Evolutionary conservation across 2,888 invertebrate genomes (phyloP).

Genomic region (Hypomecis punctinalis): DNA sequence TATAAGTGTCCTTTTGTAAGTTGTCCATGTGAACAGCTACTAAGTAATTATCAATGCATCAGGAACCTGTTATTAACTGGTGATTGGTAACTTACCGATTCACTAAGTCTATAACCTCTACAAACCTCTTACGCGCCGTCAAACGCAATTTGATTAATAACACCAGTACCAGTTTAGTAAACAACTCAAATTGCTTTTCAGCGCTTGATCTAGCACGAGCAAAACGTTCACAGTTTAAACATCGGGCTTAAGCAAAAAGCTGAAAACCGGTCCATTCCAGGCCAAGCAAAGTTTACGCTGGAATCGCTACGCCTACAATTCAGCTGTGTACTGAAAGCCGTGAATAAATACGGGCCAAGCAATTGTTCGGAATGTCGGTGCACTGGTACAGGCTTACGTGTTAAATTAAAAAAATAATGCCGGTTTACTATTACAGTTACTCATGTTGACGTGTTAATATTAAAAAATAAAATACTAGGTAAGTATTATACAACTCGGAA

Average conservation of each 20-base stretch:
- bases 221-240: constrained; percentile 1
- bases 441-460: background rate
- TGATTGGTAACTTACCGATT: too few species aligned
- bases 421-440: constrained; percentile 6
- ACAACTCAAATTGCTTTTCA: constrained; percentile 3
- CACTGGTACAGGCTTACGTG: background rate
- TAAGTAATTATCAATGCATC: too few species aligned
- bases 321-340: constrained; percentile 43
- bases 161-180: background rate
- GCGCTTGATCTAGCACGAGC: constrained; percentile 2
- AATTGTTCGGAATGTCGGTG: constrained; percentile 20
- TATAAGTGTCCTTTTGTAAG: too few species aligned
- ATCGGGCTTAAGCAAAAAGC: constrained; percentile 17
- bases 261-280: constrained; percentile 46
- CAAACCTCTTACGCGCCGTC: background rate
- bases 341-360: constrained; percentile 48
- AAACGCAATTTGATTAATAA: constrained; percentile 1
- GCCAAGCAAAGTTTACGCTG: constrained; percentile 49
- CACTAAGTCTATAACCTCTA: background rate
- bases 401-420: background rate
- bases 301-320: constrained; percentile 51
- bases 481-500: too few species aligned
- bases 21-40: too few species aligned
- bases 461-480: too few species aligned
- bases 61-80: too few species aligned